A percentile compares a stretch with the other conserved stretches of the same genome.
phyloP scores from a whole-genome alignment of 2,888 invertebrate genomes.

The Epistrophe eligans region DNA sequence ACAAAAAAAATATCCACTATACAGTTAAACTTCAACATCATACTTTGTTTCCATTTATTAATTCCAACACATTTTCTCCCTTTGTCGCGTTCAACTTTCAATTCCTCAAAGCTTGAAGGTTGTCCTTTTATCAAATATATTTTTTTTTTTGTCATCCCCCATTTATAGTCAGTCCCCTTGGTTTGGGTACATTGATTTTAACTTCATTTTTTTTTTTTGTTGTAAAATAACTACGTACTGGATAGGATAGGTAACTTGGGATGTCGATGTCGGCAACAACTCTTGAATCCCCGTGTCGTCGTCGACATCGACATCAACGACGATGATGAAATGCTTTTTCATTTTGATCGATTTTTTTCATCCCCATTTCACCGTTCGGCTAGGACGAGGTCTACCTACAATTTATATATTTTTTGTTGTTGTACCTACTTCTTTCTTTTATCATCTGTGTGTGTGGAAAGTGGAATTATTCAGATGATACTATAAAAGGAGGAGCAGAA shows the following conservation, averaged over 20 bases:
- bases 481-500: conserved; percentile 41
- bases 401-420: conserved; percentile 37
- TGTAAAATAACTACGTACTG: conserved; percentile 14
- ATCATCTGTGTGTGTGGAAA: conserved; percentile 41
- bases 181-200: conserved; percentile 17
- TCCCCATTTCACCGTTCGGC: conserved; percentile 28
- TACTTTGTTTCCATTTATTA: conserved; percentile 28
- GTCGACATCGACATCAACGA: conserved; percentile 3
- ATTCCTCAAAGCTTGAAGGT: conserved; percentile 21
- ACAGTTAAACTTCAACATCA: conserved; percentile 16
- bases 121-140: conserved; percentile 17
- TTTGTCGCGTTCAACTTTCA: conserved; percentile 25
- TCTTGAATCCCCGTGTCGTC: conserved; percentile 8
- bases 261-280: conserved; percentile 20
- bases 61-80: conserved; percentile 15
- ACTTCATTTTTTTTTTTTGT: background rate
- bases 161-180: background rate
- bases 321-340: conserved; percentile 73
- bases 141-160: background rate
- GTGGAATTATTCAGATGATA: conserved; percentile 62
- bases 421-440: background rate
- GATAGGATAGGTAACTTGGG: conserved; percentile 16
- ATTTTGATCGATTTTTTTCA: conserved; percentile 73
- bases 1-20: background rate
- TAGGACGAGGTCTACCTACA: conserved; percentile 17